A percentile compares a stretch with the other conserved stretches of the same genome.
These are phyloP conservation scores for Dioctria linearis DNA, from an alignment of 2,888 invertebrate species.

Conservation along the genomic window DNA sequence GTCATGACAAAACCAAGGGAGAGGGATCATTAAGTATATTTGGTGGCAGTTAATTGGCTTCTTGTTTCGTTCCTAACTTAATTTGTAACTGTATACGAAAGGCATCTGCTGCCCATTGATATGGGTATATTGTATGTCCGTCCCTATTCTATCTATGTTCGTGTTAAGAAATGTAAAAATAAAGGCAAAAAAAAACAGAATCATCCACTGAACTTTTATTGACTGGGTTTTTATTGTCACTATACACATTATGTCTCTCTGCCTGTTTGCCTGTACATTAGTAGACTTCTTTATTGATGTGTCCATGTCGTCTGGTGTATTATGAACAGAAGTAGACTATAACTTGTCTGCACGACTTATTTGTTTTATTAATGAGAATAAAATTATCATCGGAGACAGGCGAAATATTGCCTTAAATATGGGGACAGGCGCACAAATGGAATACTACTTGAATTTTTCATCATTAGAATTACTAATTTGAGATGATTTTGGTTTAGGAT, in stretches of 20 bases:
- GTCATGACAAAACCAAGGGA: slow-evolving; percentile 21
- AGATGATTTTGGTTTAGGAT: no score
- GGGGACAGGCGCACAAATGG: neutral
- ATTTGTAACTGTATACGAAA: slow-evolving; percentile 44
- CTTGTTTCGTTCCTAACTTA: slow-evolving; percentile 52
- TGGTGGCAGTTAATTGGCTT: slow-evolving; percentile 54
- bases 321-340: neutral
- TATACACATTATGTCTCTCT: neutral
- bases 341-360: slow-evolving; percentile 35
- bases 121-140: slow-evolving; percentile 16
- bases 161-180: slow-evolving; percentile 6
- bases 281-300: neutral
- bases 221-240: slow-evolving; percentile 18
- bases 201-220: slow-evolving; percentile 17
- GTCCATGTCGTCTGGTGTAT: neutral
- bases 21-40: slow-evolving; percentile 49
- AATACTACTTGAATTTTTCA: neutral
- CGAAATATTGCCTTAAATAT: neutral
- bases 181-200: neutral
- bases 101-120: slow-evolving; percentile 34
- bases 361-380: slow-evolving; percentile 31
- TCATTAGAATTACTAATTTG: neutral
- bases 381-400: slow-evolving; percentile 25
- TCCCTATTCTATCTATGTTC: neutral
- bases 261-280: neutral